Evolutionary conservation across 2,888 invertebrate species (phyloP).

Genomic region (Tipula vernalis): DNA sequence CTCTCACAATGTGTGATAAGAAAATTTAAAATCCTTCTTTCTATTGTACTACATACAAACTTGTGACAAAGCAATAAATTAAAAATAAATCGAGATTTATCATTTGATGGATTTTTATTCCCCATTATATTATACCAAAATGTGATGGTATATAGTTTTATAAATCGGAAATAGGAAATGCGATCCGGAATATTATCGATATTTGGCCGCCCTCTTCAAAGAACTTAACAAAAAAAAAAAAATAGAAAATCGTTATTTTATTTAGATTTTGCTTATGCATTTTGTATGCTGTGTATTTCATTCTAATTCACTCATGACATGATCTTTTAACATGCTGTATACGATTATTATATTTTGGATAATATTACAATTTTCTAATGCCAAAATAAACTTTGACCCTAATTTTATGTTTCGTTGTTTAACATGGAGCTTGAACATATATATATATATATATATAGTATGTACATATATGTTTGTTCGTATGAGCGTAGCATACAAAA

Average conservation of each 20-base stretch:
- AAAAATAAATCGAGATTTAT: neutral
- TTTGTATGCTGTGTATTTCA: neutral
- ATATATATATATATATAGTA: neutral
- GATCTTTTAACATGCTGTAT: neutral
- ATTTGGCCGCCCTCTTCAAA: neutral
- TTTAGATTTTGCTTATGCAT: neutral
- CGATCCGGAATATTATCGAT: conserved; percentile 16
- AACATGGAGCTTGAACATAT: neutral
- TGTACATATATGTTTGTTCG: neutral
- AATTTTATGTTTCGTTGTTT: neutral
- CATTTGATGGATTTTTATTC: neutral
- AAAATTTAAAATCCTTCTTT: too few species aligned
- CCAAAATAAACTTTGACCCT: conserved; percentile 4
- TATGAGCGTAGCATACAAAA: neutral
- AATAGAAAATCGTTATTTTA: neutral
- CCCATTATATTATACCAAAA: neutral
- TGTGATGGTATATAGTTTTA: neutral
- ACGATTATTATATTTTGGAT: neutral
- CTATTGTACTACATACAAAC: too few species aligned
- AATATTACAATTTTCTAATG: neutral
- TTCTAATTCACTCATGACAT: neutral
- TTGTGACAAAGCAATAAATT: neutral
- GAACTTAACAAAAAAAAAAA: neutral
- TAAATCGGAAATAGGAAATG: conserved; percentile 17
- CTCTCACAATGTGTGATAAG: too few species aligned